Conservation (phyloP, 1,140 invertebrate genomes). For the Sinonovacula constricta region DNA sequence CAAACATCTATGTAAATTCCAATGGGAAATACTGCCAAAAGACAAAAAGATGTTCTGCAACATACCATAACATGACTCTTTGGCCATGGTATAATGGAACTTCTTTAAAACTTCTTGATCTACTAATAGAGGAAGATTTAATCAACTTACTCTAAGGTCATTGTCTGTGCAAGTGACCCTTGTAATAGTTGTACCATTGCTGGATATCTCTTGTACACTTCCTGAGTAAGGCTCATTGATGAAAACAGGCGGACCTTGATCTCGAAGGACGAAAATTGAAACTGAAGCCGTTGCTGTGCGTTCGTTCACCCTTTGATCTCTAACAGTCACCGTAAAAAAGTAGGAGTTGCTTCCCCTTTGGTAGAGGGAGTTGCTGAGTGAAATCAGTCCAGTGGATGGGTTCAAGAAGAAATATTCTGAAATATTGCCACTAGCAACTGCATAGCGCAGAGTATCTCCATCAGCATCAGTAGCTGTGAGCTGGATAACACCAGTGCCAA, state of each 20-base stretch:
- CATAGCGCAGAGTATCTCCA: conserved; percentile 31
- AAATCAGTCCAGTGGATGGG: conserved; percentile 55
- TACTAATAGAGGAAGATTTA: too few species aligned
- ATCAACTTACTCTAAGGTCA: conserved; percentile 51
- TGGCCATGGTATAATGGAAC: too few species aligned
- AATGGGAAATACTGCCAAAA: too few species aligned
- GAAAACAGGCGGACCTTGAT: conserved; percentile 47
- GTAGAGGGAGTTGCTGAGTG: conserved; percentile 34
- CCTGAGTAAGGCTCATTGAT: conserved; percentile 52
- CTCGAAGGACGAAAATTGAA: conserved; percentile 48
- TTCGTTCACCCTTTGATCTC: conserved; percentile 89
- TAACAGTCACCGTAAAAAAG: conserved; percentile 77
- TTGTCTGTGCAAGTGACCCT: conserved; percentile 44
- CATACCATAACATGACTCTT: too few species aligned
- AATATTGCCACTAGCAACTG: not conserved
- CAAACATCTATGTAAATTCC: too few species aligned
- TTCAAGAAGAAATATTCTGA: conserved; percentile 59
- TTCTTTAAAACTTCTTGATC: too few species aligned
- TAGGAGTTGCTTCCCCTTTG: conserved; percentile 37
- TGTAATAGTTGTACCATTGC: conserved; percentile 47
- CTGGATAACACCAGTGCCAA: conserved; percentile 53
- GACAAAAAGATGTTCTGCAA: too few species aligned
- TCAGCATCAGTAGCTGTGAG: conserved; percentile 59
- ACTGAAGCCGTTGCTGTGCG: conserved; percentile 87
- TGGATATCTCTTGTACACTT: conserved; percentile 45